These are phyloP conservation scores for Cephalopholis sonnerati DNA, from an alignment of 2,113 vertebrate species.

Conservation along the genomic window DNA sequence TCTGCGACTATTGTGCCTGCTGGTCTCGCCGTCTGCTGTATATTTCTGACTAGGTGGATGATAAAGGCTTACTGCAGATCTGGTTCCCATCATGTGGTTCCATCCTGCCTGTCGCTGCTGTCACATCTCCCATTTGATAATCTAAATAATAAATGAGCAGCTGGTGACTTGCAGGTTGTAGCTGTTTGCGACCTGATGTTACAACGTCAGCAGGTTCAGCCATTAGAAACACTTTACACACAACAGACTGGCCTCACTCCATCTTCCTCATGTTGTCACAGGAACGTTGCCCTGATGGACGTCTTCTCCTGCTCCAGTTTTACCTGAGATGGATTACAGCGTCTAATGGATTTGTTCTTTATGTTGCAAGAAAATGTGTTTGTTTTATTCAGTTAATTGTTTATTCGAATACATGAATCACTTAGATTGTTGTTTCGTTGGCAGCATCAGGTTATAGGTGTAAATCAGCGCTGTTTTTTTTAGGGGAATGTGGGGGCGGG, in stretches of 20 bases:
- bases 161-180: constrained; percentile 13
- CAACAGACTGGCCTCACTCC: not conserved
- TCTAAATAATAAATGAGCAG: constrained; percentile 53
- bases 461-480: not conserved
- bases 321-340: not conserved
- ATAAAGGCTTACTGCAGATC: not conserved
- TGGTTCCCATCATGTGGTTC: constrained; percentile 17
- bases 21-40: not conserved
- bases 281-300: not conserved
- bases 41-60: no score
- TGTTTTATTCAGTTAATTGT: not conserved
- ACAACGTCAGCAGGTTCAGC: constrained; percentile 4
- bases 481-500: no score
- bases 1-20: no score
- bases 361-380: not conserved
- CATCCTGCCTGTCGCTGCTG: constrained; percentile 4
- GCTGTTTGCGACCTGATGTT: constrained; percentile 2
- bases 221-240: constrained; percentile 1
- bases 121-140: constrained; percentile 24
- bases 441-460: not conserved
- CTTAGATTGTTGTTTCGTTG: not conserved
- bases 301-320: not conserved
- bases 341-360: not conserved
- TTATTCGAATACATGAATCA: constrained; percentile 10
- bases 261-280: not conserved